Evolutionary conservation across 1,140 invertebrate species (phyloP).

Genomic region (Heliconius eleuchia): DNA sequence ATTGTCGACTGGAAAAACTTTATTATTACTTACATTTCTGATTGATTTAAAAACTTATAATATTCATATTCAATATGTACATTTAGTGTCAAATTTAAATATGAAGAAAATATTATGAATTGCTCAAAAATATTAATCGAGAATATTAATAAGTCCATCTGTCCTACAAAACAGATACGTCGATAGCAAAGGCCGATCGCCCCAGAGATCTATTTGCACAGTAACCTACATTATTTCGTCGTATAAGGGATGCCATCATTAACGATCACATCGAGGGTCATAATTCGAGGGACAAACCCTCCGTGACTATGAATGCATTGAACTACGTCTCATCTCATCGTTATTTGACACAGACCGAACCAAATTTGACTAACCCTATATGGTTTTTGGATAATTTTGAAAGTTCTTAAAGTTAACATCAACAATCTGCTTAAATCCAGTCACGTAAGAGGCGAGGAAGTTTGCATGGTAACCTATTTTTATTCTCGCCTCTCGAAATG

Average conservation of each 20-base stretch:
- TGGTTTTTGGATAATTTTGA: constrained; percentile 51
- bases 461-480: constrained; percentile 45
- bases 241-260: constrained; percentile 75
- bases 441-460: constrained; percentile 41
- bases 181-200: constrained; percentile 46
- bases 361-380: constrained; percentile 53
- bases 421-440: constrained; percentile 47
- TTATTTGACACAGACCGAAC: constrained; percentile 46
- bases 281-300: constrained; percentile 68
- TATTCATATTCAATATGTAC: too few relatives aligned
- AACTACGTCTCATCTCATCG: constrained; percentile 44
- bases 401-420: constrained; percentile 58
- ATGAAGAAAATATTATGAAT: neutral
- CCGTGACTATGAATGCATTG: constrained; percentile 74
- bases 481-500: constrained; percentile 43
- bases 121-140: neutral
- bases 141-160: neutral
- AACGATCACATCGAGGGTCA: constrained; percentile 65
- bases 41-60: too few relatives aligned
- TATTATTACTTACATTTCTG: too few relatives aligned
- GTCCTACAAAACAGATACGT: constrained; percentile 2
- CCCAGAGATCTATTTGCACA: constrained; percentile 72
- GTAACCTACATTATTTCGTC: constrained; percentile 75
- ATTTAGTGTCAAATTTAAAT: neutral
- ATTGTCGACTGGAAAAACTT: too few relatives aligned